Evolutionary conservation across 2,888 invertebrate genomes (phyloP), one percentile per base, ranked within the genome.

Genomic region (Apodemia hepburni): DNA sequence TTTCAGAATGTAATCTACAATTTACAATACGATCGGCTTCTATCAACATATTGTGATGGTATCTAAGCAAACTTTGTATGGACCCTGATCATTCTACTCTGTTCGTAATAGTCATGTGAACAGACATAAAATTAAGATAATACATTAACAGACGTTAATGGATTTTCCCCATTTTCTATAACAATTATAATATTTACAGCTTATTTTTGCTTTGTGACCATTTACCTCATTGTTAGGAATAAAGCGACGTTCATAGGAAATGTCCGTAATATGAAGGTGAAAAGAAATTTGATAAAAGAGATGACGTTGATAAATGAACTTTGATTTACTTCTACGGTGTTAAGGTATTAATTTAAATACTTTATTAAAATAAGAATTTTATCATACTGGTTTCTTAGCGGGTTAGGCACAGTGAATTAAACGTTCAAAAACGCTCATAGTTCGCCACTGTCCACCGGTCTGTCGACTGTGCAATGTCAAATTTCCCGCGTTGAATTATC

Each of bases 261-360:
- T 18, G 18, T 59, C 59, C 42, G 5, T 45, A 61, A 58, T 42
- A 45, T 27, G 45, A 12, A 42, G 45, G 42, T 33, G 45, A 58
- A 58, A 58, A 17, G 57, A 58, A 61, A 57, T 42, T 61, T 57
- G 27, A 38, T 22, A 38, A 58, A 17, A 7, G 15, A 8, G 27
- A 45, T 58, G 58, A 61, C 58, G 29, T 61, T 58, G 58, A 58
- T 61, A 45, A 58, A 61, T 61, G 42, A 58, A 29, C 29, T 18
- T 17, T 2, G 9, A 61, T n/a, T 51, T 7, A 54, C 42, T 42
- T 4, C 15, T 15, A 42, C 15, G 15, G 42, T 42, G 15, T 12
- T 15, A n/a, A 42, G 5, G 42, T 42, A 42, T 1, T n/a, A 15
- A 42, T 42, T 42, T 42, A 42, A 1, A 42, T 6, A 33, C 9